These are phyloP conservation scores for Darevskia mixta DNA, from an alignment of 2,797 vertebrate species.

Conservation along the genomic window DNA sequence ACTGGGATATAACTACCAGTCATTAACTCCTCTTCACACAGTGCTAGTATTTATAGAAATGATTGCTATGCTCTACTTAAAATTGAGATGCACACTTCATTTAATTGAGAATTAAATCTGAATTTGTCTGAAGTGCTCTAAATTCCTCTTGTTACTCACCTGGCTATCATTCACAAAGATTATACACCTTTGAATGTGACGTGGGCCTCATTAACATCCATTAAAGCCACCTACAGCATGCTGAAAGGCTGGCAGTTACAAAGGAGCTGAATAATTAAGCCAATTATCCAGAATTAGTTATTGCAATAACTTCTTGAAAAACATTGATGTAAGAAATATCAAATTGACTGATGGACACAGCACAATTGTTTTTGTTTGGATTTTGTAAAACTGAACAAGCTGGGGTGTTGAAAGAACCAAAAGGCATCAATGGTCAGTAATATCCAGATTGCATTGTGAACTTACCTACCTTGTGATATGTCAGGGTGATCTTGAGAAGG, in stretches of 20 bases:
- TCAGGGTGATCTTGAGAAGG: background rate
- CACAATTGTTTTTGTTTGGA: constrained; percentile 55
- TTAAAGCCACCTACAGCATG: constrained; percentile 80
- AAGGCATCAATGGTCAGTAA: background rate
- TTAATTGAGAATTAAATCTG: constrained; percentile 66
- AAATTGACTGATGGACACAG: constrained; percentile 60
- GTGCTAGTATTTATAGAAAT: constrained; percentile 71
- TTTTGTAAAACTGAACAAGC: constrained; percentile 65
- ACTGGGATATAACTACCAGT: constrained; percentile 65
- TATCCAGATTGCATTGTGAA: background rate
- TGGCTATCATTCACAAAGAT: constrained; percentile 75
- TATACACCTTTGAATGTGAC: constrained; percentile 74
- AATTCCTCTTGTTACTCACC: constrained; percentile 78
- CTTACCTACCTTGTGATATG: background rate
- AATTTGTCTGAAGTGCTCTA: constrained; percentile 69
- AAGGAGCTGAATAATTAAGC: constrained; percentile 76
- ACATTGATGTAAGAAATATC: constrained; percentile 65
- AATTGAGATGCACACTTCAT: constrained; percentile 56
- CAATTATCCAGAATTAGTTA: constrained; percentile 75
- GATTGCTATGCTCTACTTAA: constrained; percentile 58
- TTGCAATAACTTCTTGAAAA: constrained; percentile 73
- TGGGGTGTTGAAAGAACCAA: constrained; percentile 32
- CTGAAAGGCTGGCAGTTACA: constrained; percentile 79
- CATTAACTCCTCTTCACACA: constrained; percentile 59
- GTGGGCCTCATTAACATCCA: constrained; percentile 78